A percentile compares a stretch with the other conserved stretches of the same genome.
These are phyloP conservation scores for Exephanes ischioxanthus DNA, from an alignment of 2,888 invertebrate species.

Conservation along the genomic window DNA sequence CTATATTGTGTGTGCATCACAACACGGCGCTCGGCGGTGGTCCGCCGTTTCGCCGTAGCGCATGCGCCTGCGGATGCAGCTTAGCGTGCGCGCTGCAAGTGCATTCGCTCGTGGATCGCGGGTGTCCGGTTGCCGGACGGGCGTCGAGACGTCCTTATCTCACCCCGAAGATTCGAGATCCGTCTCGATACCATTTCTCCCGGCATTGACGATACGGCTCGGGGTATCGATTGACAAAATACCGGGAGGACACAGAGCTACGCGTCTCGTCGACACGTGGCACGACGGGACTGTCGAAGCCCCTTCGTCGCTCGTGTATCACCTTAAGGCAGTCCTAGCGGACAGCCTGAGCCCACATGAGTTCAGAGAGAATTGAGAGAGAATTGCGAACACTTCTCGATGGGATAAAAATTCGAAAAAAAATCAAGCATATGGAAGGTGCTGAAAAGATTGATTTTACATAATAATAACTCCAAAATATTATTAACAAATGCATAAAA, in stretches of 20 bases:
- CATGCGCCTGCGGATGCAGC: background rate
- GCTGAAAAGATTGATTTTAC: too few species aligned
- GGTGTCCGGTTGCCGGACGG: conserved; percentile 46
- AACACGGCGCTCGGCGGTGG: conserved; percentile 21
- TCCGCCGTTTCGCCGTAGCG: background rate
- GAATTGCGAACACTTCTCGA: too few species aligned
- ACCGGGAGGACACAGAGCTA: background rate
- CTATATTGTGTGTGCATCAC: background rate
- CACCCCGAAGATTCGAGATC: conserved; percentile 32
- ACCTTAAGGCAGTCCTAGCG: too few species aligned
- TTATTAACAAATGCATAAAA: too few species aligned
- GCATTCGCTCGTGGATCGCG: conserved; percentile 38
- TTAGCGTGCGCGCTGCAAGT: background rate
- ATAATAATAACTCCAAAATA: too few species aligned
- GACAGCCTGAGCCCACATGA: too few species aligned
- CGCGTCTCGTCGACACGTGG: conserved; percentile 37
- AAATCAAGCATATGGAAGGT: too few species aligned
- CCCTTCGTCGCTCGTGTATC: conserved; percentile 40
- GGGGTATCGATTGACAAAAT: conserved; percentile 57
- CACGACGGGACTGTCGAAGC: background rate
- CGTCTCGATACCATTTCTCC: conserved; percentile 33
- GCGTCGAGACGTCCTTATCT: conserved; percentile 28
- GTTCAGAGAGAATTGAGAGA: too few species aligned
- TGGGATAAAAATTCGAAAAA: too few species aligned
- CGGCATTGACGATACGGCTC: background rate